phyloP scores from a whole-genome alignment of 2,113 vertebrate species.

The Poicephalus meyeri region DNA sequence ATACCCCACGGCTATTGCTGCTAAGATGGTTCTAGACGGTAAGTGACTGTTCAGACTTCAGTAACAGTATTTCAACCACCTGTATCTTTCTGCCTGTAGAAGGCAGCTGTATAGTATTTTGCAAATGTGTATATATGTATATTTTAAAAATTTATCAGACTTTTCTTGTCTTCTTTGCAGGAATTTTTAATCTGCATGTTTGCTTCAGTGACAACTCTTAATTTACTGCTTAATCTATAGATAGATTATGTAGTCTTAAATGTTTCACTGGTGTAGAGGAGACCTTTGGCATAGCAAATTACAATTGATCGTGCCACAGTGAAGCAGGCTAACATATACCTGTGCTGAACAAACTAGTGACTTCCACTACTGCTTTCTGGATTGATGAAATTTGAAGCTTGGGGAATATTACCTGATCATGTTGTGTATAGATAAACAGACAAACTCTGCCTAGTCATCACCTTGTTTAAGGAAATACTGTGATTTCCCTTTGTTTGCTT shows the following conservation, averaged over 20 bases:
- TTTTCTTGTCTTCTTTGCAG: neutral
- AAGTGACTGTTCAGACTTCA: conserved; percentile 55
- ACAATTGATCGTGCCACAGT: neutral
- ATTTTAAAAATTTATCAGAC: neutral
- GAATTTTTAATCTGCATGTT: neutral
- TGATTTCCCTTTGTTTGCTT: neutral
- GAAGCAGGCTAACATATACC: neutral
- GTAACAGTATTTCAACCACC: neutral
- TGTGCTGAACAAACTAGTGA: neutral
- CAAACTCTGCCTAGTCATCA: neutral
- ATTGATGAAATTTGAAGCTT: neutral
- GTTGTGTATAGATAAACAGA: neutral
- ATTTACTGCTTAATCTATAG: neutral
- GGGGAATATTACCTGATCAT: neutral
- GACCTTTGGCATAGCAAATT: neutral
- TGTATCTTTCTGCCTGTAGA: neutral
- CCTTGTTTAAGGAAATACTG: neutral
- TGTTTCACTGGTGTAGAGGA: neutral
- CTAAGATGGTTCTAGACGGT: conserved; percentile 95
- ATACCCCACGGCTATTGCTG: conserved; percentile 89
- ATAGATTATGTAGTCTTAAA: neutral
- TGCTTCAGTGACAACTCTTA: neutral
- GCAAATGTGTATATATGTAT: neutral
- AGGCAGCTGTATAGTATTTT: neutral
- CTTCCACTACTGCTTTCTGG: neutral